phyloP scores from a whole-genome alignment of 2,888 invertebrate species.

The Alloplasta piceator region DNA sequence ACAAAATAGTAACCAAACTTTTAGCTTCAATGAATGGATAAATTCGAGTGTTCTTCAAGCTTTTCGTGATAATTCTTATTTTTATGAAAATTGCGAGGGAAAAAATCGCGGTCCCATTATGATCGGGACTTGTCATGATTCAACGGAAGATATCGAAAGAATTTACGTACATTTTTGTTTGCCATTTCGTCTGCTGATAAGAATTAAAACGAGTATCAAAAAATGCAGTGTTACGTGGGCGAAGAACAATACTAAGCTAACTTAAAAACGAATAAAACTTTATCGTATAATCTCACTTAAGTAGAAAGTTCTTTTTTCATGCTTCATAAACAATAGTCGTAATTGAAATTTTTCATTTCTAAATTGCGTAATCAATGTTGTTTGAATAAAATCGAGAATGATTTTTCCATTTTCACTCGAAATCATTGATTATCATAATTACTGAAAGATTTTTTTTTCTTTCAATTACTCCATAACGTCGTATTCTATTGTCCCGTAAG shows the following conservation, averaged over 20 bases:
- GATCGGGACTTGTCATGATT: constrained; percentile 3
- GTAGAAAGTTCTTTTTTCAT: constrained; percentile 42
- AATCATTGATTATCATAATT: background rate
- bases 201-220: constrained; percentile 16
- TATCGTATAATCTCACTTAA: constrained; percentile 72
- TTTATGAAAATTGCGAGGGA: background rate
- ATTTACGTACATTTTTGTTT: too few species aligned
- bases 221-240: constrained; percentile 10
- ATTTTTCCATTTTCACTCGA: too few species aligned
- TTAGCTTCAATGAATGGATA: constrained; percentile 12
- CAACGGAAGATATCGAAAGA: background rate
- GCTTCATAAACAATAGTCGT: constrained; percentile 1
- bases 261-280: constrained; percentile 64
- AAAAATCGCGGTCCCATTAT: background rate
- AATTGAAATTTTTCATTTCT: constrained; percentile 6
- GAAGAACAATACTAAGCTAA: constrained; percentile 13
- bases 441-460: constrained; percentile 10
- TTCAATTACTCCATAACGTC: constrained; percentile 22
- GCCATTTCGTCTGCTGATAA: background rate
- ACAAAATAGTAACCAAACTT: background rate
- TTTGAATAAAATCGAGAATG: background rate
- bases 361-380: background rate
- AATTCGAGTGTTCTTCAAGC: too few species aligned
- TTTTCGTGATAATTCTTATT: too few species aligned
- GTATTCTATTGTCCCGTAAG: constrained; percentile 21